phyloP scores from a whole-genome alignment of 2,888 invertebrate species.

The Koerneria pararmatus region DNA sequence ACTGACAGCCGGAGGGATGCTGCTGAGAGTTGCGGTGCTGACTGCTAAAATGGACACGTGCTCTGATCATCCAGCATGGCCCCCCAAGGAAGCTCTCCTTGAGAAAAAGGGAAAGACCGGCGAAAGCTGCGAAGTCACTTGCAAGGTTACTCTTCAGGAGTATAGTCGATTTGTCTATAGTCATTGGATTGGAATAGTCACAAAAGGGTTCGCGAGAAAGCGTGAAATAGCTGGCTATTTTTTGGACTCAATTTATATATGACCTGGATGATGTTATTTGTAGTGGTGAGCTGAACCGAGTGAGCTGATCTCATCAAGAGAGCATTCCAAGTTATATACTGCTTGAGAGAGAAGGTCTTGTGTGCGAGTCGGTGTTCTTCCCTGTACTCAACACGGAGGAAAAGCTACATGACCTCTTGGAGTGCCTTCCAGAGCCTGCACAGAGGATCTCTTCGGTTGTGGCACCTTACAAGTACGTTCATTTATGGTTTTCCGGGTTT shows the following conservation, averaged over 20 bases:
- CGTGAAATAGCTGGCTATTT: no score
- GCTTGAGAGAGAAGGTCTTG: slow-evolving; percentile 24
- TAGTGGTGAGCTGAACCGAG: no score
- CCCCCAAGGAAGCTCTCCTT: slow-evolving; percentile 53
- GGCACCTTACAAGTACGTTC: slow-evolving; percentile 9
- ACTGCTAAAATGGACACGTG: slow-evolving; percentile 63
- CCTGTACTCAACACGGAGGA: slow-evolving; percentile 26
- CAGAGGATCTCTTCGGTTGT: slow-evolving; percentile 4
- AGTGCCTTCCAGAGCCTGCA: not conserved
- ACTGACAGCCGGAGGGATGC: slow-evolving; percentile 62
- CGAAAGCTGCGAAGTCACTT: not conserved
- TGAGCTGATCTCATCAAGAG: no score
- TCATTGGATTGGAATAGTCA: not conserved
- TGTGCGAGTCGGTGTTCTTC: slow-evolving; percentile 38
- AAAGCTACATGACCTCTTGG: not conserved
- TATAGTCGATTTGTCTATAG: not conserved
- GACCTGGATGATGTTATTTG: no score
- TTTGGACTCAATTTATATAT: no score
- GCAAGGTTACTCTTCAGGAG: not conserved
- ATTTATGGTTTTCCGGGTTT: no score
- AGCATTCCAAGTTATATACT: no score
- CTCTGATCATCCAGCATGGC: slow-evolving; percentile 52
- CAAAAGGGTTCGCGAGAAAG: no score
- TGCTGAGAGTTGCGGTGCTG: slow-evolving; percentile 61
- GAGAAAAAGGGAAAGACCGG: not conserved